phyloP scores from a whole-genome alignment of 2,113 vertebrate species.

The Arvicanthis niloticus region DNA sequence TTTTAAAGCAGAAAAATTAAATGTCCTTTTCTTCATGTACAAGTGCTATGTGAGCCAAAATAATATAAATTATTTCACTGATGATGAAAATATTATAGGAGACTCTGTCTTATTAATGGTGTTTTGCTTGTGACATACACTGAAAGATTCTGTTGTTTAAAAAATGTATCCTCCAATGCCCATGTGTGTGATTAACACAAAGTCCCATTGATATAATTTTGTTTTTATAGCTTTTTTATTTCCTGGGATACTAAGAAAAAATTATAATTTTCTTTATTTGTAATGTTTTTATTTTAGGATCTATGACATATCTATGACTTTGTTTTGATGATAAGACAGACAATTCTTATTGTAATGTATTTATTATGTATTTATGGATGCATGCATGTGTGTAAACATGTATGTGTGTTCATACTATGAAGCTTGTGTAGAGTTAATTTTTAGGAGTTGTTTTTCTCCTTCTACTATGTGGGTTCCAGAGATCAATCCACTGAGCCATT shows the following conservation, averaged over 20 bases:
- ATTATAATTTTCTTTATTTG: background rate
- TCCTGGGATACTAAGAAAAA: background rate
- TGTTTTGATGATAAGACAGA: background rate
- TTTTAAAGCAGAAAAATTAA: background rate
- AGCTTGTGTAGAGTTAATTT: background rate
- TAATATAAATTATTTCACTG: conserved; percentile 2
- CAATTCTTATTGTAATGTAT: background rate
- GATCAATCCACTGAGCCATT: background rate
- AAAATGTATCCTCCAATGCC: background rate
- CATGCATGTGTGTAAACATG: too few relatives aligned
- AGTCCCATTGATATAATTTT: background rate
- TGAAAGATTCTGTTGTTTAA: background rate
- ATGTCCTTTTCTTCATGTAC: background rate
- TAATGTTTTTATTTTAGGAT: background rate
- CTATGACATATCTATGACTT: background rate
- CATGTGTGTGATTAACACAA: background rate
- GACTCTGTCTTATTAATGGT: background rate
- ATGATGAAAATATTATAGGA: background rate
- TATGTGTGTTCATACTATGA: background rate
- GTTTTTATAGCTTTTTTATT: background rate
- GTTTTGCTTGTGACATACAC: background rate
- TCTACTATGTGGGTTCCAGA: background rate
- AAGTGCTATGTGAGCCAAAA: background rate
- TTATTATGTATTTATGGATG: background rate
- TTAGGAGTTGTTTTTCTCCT: background rate